Base-by-base conservation (phyloP, 1,140 invertebrate genomes). In the Gryon sp. region DNA sequence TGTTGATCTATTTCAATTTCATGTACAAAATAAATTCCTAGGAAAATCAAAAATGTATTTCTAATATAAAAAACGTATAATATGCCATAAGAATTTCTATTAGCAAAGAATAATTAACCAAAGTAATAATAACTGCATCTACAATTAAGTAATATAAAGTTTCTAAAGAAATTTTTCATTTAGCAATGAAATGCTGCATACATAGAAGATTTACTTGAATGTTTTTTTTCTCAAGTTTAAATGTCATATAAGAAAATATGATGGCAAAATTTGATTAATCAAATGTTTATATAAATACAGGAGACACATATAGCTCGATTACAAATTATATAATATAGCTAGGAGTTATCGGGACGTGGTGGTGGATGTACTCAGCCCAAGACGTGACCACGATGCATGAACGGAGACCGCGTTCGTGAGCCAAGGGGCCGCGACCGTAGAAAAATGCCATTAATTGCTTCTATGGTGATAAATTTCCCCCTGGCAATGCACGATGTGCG, bases 381-480 rank as follows among this genome's bases (percentile, higher is more conserved):
- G 84, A 84, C 84, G 82, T 83, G 85, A 84, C 80, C 79, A 82
- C 79, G 84, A 65, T 81, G 81, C 80, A 86, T 69, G 78, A 82
- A 76, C 80, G 55, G 81, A 53, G 83, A 83, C 78, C 80, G 73
- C 60, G 80, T 79, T 86, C 85, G 83, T 85, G 85, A 86, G 82
- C 66, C 68, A 45, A 79, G 81, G 73, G 80, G 80, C 80, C 80
- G 80, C 78, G 53, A 59, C 43, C 50, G 57, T 38, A 80, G 79
- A 86, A 86, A 87, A 86, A 86, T 87, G 74, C 75, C 84, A 87
- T 87, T 87, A 87, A 87, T 87, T 87, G 85, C 85, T 87, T 86
- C 84, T 84, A 86, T 84, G 82, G 84, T 86, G 84, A 87, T 87
- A 87, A 87, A 87, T 87, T 85, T 86, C 84, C 85, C 84, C 78